A percentile compares a stretch with the other conserved stretches of the same genome.
Conservation (phyloP, 92 coral and sea anemone species). For the Bergia sp. region DNA sequence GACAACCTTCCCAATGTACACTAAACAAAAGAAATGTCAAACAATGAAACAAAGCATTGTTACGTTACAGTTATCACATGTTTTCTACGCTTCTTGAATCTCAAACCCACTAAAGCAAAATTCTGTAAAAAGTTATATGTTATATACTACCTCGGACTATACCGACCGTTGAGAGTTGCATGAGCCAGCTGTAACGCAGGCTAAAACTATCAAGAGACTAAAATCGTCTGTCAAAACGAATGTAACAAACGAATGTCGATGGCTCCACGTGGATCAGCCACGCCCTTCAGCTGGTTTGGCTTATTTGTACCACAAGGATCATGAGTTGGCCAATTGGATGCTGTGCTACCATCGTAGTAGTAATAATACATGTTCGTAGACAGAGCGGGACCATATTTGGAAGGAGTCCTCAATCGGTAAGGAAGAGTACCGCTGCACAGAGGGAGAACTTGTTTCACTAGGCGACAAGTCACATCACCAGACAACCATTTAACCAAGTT, state of each 20-base stretch:
- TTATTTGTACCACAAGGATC: constrained; percentile 12
- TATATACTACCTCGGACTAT: too few relatives aligned
- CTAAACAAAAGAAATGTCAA: too few relatives aligned
- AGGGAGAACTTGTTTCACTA: neutral
- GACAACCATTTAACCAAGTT: neutral
- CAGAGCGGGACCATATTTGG: neutral
- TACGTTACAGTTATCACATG: too few relatives aligned
- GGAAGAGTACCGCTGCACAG: neutral
- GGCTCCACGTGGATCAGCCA: constrained; percentile 7
- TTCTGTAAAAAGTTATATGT: too few relatives aligned
- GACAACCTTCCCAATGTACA: too few relatives aligned
- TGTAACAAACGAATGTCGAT: neutral
- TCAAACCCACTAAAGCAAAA: too few relatives aligned
- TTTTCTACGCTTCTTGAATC: too few relatives aligned
- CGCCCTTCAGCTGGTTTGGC: neutral
- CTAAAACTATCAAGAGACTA: too few relatives aligned
- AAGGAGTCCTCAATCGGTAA: neutral
- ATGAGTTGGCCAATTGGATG: neutral
- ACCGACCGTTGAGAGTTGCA: too few relatives aligned
- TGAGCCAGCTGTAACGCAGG: too few relatives aligned
- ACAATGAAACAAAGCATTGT: too few relatives aligned
- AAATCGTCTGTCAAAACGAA: too few relatives aligned
- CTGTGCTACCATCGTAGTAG: neutral
- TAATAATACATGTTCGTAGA: neutral
- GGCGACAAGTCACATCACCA: constrained; percentile 3